Percentiles rank a stretch among this genome's conserved stretches.
These are phyloP conservation scores for Operophtera brumata DNA, from an alignment of 2,888 invertebrate genomes.

Conservation along the genomic window DNA sequence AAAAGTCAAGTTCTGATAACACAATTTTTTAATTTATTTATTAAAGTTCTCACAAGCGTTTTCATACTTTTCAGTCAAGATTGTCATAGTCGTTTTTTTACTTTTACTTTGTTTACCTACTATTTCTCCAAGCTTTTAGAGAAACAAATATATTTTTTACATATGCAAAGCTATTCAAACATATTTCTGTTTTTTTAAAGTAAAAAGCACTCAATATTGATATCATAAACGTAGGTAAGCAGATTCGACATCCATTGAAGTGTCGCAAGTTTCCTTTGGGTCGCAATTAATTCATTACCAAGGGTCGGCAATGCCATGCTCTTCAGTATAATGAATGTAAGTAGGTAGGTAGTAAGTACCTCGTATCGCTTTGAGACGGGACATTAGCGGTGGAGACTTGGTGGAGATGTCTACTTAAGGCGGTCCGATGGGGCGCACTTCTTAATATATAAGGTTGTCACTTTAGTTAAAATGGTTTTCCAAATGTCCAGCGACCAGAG, in stretches of 20 bases:
- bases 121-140: background rate
- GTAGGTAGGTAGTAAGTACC: constrained; percentile 7
- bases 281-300: constrained; percentile 45
- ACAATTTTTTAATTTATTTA: too few relatives aligned
- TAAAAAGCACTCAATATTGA: too few relatives aligned
- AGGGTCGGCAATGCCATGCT: constrained; percentile 24
- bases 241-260: background rate
- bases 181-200: too few relatives aligned
- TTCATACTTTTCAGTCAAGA: too few relatives aligned
- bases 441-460: constrained; percentile 56
- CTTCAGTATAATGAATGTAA: background rate
- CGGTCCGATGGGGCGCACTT: constrained; percentile 47
- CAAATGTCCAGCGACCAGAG: too few relatives aligned
- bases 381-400: constrained; percentile 53
- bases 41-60: too few relatives aligned
- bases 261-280: constrained; percentile 3
- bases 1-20: too few relatives aligned
- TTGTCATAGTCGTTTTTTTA: too few relatives aligned
- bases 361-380: constrained; percentile 50
- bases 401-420: constrained; percentile 61
- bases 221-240: too few relatives aligned
- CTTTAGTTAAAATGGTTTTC: background rate
- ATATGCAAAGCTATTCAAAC: background rate
- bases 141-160: background rate
- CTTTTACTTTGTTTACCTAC: too few relatives aligned